These are phyloP conservation scores for Emydura subglobosa DNA, from an alignment of 2,113 vertebrate genomes.

Conservation along the genomic window DNA sequence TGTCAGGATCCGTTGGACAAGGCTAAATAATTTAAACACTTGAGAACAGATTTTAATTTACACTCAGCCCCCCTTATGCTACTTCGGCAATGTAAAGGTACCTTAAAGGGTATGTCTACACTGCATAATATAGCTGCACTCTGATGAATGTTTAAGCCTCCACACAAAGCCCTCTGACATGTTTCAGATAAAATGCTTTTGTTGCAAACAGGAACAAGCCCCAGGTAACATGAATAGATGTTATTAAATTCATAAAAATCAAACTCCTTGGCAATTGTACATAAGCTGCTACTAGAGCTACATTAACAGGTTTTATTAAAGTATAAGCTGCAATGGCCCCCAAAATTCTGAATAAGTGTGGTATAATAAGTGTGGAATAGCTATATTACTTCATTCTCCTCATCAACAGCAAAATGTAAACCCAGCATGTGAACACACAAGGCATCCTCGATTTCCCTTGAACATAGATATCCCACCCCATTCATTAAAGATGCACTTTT, in stretches of 20 bases:
- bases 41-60: neutral
- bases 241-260: neutral
- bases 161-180: neutral
- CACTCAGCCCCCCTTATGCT: neutral
- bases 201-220: neutral
- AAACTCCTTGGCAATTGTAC: neutral
- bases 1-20: neutral
- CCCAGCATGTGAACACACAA: neutral
- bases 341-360: neutral
- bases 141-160: neutral
- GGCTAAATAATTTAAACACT: neutral
- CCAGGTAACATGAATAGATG: neutral
- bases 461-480: neutral
- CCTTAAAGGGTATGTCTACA: neutral
- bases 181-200: neutral
- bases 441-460: neutral
- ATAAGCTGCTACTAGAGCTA: neutral
- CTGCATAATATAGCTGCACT: neutral
- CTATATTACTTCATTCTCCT: neutral
- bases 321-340: neutral
- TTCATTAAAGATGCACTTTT: neutral
- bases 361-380: neutral
- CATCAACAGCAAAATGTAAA: neutral
- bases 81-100: neutral
- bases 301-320: neutral